These are phyloP conservation scores for Zaprionus taronus DNA, from an alignment of 1,140 invertebrate genomes.

Conservation along the genomic window DNA sequence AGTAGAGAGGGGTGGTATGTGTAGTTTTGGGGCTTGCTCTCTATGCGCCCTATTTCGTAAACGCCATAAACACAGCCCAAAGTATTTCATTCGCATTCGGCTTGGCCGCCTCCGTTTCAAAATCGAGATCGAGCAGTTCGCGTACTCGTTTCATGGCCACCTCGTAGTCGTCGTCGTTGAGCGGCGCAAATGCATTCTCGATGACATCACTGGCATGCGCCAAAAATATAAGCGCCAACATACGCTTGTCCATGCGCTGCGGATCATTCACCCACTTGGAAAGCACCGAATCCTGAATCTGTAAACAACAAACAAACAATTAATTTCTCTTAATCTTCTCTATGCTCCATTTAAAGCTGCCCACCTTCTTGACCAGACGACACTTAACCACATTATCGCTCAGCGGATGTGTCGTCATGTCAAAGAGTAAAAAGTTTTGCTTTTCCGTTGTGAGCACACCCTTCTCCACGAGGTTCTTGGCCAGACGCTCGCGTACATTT, in stretches of 20 bases:
- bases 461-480: slow-evolving; percentile 99
- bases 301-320: not conserved
- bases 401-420: slow-evolving; percentile 99
- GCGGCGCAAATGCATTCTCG: slow-evolving; percentile 99
- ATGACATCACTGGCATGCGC: slow-evolving; percentile 99
- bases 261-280: slow-evolving; percentile 99
- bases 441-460: slow-evolving; percentile 99
- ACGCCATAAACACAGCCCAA: slow-evolving; percentile 99
- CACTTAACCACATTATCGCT: slow-evolving; percentile 98
- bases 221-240: slow-evolving; percentile 96
- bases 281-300: slow-evolving; percentile 99
- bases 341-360: not conserved
- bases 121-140: slow-evolving; percentile 97
- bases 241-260: slow-evolving; percentile 97
- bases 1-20: slow-evolving; percentile 42
- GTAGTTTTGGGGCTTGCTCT: not conserved
- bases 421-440: slow-evolving; percentile 99
- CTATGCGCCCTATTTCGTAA: slow-evolving; percentile 93
- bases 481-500: slow-evolving; percentile 99
- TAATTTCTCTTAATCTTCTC: not conserved
- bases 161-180: slow-evolving; percentile 99
- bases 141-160: slow-evolving; percentile 98
- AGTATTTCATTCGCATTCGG: slow-evolving; percentile 95
- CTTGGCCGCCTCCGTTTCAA: slow-evolving; percentile 96
- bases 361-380: slow-evolving; percentile 97